Conservation (phyloP, 2,888 invertebrate species). For the Micoletzkya japonica region DNA sequence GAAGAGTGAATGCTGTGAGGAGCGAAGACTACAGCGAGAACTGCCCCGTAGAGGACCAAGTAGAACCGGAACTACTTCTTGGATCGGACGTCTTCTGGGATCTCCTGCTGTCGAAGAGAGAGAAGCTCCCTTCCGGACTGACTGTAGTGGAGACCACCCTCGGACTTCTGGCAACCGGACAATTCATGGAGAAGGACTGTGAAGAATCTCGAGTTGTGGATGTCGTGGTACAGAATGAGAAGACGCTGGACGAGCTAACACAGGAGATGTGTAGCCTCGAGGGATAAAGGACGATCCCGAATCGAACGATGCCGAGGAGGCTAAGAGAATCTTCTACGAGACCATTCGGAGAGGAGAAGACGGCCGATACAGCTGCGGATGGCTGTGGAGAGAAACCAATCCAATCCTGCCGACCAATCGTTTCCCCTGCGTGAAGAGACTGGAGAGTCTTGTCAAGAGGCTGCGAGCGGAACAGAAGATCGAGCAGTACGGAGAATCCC, state of each 20-base stretch:
- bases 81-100: conserved; percentile 11
- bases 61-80: not conserved
- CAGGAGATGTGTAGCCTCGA: conserved; percentile 26
- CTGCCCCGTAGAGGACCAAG: not conserved
- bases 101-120: not conserved
- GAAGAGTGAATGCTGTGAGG: not conserved
- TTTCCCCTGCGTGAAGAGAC: not conserved
- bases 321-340: conserved; percentile 9
- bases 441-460: not conserved
- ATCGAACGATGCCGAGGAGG: conserved; percentile 19
- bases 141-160: not conserved
- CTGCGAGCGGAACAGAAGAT: not conserved
- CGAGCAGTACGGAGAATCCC: not conserved
- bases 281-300: not conserved
- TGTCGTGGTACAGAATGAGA: not conserved
- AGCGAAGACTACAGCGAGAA: not conserved
- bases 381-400: not conserved
- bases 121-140: not conserved
- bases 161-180: not conserved
- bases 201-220: not conserved
- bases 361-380: conserved; percentile 27
- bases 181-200: not conserved
- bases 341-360: conserved; percentile 23
- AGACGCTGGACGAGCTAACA: not conserved
- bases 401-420: conserved; percentile 10